Evolutionary conservation across 1,140 invertebrate species (phyloP), one percentile per base, ranked within the genome.

Genomic region (Homarus americanus): DNA sequence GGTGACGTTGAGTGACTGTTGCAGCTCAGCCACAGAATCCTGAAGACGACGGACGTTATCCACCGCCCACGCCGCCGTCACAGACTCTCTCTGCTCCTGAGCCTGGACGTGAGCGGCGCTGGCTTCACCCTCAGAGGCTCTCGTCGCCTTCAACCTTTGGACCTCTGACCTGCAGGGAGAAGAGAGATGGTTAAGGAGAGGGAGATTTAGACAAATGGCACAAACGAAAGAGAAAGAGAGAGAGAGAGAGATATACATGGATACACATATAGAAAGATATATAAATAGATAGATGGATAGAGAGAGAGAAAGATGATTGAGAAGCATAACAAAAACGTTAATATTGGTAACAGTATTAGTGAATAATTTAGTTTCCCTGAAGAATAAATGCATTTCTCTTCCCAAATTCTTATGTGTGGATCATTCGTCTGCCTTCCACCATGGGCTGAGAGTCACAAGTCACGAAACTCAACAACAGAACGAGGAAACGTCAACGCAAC

Each of bases 61-160:
- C 36, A 63, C 80, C 3, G 83, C 79, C 87, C 87, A 90, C 3
- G 87, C 44, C 24, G 63, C 69, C 32, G 87, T 83, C 69, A 90
- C 79, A 15, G 87, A 79, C 87, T 90, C 87, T 69, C 87, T 28
- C 28, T 90, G 87, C 80, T 82, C 76, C 53, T 83, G 87, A 10
- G 63, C 63, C 4, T 83, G 41, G 34, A 41, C 34, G 63, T 90
- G 87, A 40, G 87, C 87, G 17, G 44, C 44, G 28, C 28, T 90
- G 58, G 40, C 12, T 32, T 17, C n/a, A 41, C n/a, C 20, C 38
- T 82, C 87, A 15, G 80, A 36, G 20, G 75, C 87, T 10, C 87
- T 32, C 41, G 79, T n/a, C 20, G 15, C 41, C 41, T 90, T 90
- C 80, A 90, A 49, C 9, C 63, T n/a, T 24, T 83, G 76, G 0